Evolutionary conservation across 2,888 invertebrate species (phyloP).

Genomic region (Venusia cambrica): DNA sequence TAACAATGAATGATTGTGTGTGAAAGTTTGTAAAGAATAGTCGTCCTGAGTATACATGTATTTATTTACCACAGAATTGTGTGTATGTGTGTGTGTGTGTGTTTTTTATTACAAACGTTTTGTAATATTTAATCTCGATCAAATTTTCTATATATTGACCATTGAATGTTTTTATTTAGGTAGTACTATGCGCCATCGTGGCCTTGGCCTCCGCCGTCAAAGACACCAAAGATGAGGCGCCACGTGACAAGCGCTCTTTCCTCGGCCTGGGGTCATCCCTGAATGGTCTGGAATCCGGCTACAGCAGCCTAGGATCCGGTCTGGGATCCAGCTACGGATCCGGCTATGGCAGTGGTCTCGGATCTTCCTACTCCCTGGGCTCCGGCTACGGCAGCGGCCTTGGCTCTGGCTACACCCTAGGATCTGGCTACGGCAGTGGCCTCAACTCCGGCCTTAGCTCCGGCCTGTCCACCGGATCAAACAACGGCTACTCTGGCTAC

Average conservation of each 20-base stretch:
- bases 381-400: constrained; percentile 17
- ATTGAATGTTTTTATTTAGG: constrained; percentile 26
- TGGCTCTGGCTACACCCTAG: constrained; percentile 14
- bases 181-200: constrained; percentile 34
- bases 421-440: constrained; percentile 15
- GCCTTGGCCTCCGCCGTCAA: constrained; percentile 31
- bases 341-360: constrained; percentile 8
- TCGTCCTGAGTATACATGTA: too few species aligned
- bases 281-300: too few species aligned
- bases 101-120: too few species aligned
- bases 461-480: constrained; percentile 7
- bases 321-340: constrained; percentile 8
- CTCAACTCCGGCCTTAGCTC: constrained; percentile 10
- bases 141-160: not conserved
- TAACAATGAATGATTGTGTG: too few species aligned
- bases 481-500: constrained; percentile 8
- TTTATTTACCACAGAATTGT: too few species aligned
- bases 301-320: constrained; percentile 12
- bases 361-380: too few species aligned
- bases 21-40: too few species aligned
- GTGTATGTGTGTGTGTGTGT: too few species aligned
- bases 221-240: constrained; percentile 9
- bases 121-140: not conserved
- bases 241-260: constrained; percentile 48
- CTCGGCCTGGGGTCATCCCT: constrained; percentile 36